Evolutionary conservation across 2,113 vertebrate genomes (phyloP).

Genomic region (Takifugu bimaculatus): DNA sequence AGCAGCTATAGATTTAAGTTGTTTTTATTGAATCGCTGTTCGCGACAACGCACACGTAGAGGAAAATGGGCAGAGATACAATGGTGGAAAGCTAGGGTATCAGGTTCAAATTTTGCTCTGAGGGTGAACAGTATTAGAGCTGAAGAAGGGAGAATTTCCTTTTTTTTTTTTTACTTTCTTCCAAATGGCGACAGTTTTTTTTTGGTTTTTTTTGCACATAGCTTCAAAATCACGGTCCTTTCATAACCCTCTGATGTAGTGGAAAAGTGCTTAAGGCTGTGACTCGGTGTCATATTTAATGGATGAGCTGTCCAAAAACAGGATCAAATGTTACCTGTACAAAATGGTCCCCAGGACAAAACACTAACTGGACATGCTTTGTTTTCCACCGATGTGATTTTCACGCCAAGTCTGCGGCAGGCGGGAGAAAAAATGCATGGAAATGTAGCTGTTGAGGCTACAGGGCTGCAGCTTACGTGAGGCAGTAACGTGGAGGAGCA

Average conservation of each 20-base stretch:
- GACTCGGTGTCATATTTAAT: conserved; percentile 41
- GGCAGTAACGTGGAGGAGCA: conserved; percentile 25
- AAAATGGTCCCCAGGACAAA: conserved; percentile 31
- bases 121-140: no score
- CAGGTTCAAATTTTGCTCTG: no score
- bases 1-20: conserved; percentile 16
- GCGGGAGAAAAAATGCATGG: conserved; percentile 16
- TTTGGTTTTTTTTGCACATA: conserved; percentile 6
- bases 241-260: conserved; percentile 24
- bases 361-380: conserved; percentile 47
- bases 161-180: no score
- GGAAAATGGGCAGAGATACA: neutral
- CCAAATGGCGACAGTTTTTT: neutral
- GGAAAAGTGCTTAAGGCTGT: conserved; percentile 28
- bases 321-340: conserved; percentile 44
- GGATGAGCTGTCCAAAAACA: conserved; percentile 41
- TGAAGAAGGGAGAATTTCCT: neutral
- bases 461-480: conserved; percentile 42
- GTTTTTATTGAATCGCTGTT: conserved; percentile 37
- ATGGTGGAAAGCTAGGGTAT: no score
- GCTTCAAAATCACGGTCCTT: conserved; percentile 2
- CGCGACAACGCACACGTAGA: conserved; percentile 10
- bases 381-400: conserved; percentile 53
- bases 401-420: conserved; percentile 13
- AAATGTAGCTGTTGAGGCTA: conserved; percentile 48